A percentile compares a stretch with the other conserved stretches of the same genome.
phyloP scores from a whole-genome alignment of 2,888 invertebrate genomes.

The Eretmocerus hayati region DNA sequence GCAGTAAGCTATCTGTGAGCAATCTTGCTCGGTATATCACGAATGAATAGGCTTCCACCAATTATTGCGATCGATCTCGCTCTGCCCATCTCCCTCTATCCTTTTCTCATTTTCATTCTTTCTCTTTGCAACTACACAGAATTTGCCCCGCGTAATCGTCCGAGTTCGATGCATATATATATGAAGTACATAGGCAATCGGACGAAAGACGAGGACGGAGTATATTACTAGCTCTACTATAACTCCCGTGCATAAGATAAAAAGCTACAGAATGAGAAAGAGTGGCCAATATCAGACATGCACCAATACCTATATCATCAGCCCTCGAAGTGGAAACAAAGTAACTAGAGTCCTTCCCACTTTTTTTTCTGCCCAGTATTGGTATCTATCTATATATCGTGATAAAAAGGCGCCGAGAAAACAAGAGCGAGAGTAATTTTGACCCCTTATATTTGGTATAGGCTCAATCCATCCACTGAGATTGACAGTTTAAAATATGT shows the following conservation, averaged over 20 bases:
- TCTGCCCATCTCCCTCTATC: constrained; percentile 3
- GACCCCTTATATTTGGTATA: too few species aligned
- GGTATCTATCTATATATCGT: too few species aligned
- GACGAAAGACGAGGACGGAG: constrained; percentile 8
- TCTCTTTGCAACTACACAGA: too few species aligned
- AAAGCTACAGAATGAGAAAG: constrained; percentile 5
- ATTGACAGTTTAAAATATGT: constrained; percentile 48
- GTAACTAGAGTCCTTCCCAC: not conserved
- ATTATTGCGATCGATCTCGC: constrained; percentile 20
- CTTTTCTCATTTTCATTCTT: not conserved
- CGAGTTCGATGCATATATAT: constrained; percentile 12
- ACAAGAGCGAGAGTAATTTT: constrained; percentile 26
- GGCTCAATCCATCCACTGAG: constrained; percentile 34
- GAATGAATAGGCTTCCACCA: constrained; percentile 21
- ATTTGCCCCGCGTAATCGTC: constrained; percentile 17
- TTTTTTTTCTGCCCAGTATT: constrained; percentile 9
- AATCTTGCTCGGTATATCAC: constrained; percentile 21
- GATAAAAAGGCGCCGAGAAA: constrained; percentile 2
- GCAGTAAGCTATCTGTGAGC: constrained; percentile 10
- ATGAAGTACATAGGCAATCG: constrained; percentile 18
- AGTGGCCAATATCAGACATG: too few species aligned
- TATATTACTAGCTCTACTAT: too few species aligned
- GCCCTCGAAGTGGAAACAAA: not conserved
- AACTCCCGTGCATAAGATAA: constrained; percentile 20
- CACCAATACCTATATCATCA: too few species aligned